Conservation (phyloP, 2,113 vertebrate genomes). For the Calidris pygmaea region DNA sequence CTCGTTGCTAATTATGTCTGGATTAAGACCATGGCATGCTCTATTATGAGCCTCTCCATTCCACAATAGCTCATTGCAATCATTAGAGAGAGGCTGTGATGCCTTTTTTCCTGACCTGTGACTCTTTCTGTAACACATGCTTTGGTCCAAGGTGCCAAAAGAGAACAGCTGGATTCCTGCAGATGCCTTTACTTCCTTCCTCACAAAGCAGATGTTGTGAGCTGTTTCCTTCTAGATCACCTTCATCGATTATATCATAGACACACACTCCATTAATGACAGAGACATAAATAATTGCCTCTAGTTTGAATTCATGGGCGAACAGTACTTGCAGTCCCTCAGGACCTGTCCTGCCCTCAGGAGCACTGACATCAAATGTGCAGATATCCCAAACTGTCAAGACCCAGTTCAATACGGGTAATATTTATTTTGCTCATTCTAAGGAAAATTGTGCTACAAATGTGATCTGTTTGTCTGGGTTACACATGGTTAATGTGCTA, state of each 20-base stretch:
- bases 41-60: not conserved
- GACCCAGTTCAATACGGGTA: not conserved
- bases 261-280: not conserved
- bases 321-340: not conserved
- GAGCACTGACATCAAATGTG: not conserved
- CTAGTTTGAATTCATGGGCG: not conserved
- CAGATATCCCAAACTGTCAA: not conserved
- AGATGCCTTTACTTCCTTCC: not conserved
- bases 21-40: not conserved
- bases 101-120: not conserved
- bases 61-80: not conserved
- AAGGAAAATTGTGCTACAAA: not conserved
- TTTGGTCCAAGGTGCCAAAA: not conserved
- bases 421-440: not conserved
- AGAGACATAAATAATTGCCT: not conserved
- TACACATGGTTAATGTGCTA: not conserved
- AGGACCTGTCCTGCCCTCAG: not conserved
- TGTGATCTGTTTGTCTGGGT: not conserved
- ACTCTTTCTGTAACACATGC: not conserved
- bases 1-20: not conserved
- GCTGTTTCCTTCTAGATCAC: not conserved
- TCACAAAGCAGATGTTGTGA: not conserved
- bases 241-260: not conserved
- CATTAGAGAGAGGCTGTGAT: not conserved
- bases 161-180: not conserved